Percentiles rank a stretch among this genome's conserved stretches.
These are phyloP conservation scores for Netelia fuscicornis DNA, from an alignment of 2,888 invertebrate genomes.

Conservation along the genomic window DNA sequence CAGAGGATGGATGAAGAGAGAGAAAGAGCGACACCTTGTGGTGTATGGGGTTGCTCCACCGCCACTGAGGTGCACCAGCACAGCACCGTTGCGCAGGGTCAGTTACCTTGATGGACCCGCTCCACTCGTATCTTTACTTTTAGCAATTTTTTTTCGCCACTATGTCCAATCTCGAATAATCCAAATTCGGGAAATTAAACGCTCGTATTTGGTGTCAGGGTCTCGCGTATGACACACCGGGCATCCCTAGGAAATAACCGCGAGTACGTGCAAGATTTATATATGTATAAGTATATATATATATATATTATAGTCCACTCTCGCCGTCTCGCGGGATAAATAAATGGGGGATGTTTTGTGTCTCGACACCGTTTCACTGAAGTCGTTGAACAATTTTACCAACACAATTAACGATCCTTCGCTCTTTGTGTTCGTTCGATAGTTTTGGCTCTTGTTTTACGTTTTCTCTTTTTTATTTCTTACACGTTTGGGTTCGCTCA, in stretches of 20 bases:
- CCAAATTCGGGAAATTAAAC: not conserved
- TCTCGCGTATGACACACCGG: constrained; percentile 12
- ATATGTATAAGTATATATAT: not conserved
- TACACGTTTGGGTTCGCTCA: constrained; percentile 13
- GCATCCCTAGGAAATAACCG: constrained; percentile 24
- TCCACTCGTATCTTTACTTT: constrained; percentile 39
- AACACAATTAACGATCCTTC: constrained; percentile 43
- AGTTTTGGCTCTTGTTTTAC: not conserved
- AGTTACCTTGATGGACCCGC: constrained; percentile 78
- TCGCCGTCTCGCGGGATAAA: constrained; percentile 8
- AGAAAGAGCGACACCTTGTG: constrained; percentile 18
- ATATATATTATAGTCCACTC: not conserved
- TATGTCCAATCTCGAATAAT: not conserved
- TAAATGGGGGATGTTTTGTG: constrained; percentile 7
- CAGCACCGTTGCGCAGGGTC: constrained; percentile 82
- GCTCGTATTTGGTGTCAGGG: not conserved
- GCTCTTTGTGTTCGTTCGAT: not conserved
- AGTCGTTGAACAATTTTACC: not conserved
- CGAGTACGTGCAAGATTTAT: constrained; percentile 10
- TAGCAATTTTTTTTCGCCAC: constrained; percentile 16
- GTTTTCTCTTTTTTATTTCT: constrained; percentile 14
- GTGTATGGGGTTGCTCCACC: constrained; percentile 54
- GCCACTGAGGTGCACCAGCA: constrained; percentile 63
- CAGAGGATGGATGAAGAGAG: not conserved
- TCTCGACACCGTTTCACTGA: not conserved